Evolutionary conservation across 2,113 vertebrate species (phyloP).

Genomic region (Gila orcuttii): DNA sequence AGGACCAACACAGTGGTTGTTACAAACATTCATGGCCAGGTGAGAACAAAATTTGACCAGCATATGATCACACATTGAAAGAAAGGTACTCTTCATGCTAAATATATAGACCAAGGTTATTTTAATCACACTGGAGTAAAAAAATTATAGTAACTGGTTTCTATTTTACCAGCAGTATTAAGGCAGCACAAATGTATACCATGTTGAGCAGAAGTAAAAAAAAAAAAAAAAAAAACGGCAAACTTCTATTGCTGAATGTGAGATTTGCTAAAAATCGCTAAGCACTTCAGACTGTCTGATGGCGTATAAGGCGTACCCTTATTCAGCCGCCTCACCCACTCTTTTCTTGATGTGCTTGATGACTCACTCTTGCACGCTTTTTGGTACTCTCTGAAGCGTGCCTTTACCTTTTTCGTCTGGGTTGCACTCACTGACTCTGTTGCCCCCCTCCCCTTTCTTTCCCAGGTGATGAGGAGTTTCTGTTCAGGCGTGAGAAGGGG

Average conservation of each 20-base stretch:
- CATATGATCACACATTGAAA: too few species aligned
- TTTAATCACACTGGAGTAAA: not conserved
- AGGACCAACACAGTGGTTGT: slow-evolving; percentile 97
- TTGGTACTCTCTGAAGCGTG: slow-evolving; percentile 12
- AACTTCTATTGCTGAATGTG: not conserved
- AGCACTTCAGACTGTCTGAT: not conserved
- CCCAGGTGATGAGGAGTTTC: slow-evolving; percentile 95
- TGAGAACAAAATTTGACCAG: slow-evolving; percentile 62
- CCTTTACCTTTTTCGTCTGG: not conserved
- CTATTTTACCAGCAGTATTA: not conserved
- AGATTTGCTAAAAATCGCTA: not conserved
- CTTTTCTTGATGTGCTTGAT: not conserved
- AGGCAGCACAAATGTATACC: not conserved
- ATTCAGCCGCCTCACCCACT: not conserved
- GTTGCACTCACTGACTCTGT: not conserved
- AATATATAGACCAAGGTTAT: not conserved
- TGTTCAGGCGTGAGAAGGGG: slow-evolving; percentile 97
- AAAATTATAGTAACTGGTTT: not conserved
- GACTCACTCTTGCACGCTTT: slow-evolving; percentile 31
- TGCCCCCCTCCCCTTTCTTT: not conserved
- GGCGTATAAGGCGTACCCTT: not conserved
- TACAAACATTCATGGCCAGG: slow-evolving; percentile 99
- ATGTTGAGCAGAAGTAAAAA: slow-evolving; percentile 1
- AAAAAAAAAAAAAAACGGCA: not conserved
- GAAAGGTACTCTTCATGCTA: not conserved